Evolutionary conservation across 2,113 vertebrate genomes (phyloP), one percentile per base, ranked within the genome.

Genomic region (Malurus cyaneus): DNA sequence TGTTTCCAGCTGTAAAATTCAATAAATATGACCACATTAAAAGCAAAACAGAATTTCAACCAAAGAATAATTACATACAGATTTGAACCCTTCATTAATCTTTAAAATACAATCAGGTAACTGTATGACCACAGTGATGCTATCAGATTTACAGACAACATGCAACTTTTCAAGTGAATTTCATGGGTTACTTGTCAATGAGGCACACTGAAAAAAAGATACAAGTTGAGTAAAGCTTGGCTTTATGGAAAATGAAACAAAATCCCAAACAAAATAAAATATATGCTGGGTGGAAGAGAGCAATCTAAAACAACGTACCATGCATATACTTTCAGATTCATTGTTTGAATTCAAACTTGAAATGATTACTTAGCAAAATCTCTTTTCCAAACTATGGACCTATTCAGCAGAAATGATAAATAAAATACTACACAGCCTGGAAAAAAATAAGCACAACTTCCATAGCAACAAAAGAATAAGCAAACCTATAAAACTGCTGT

Each of bases 321-420:
- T 97, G 96, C 96, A 98, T 64, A 86, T 82, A 95, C 80, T 92
- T 92, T 74, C 80, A 80, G 74, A 81, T 53, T 92, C 79, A 96
- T 92, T 96, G 93, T 96, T 97, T 97, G 94, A 97, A 96, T 56
- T 95, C 64, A 72, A 94, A 92, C 84, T 83, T 60, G 66, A 95
- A 89, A 94, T 89, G 80, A 61, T 80, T 95, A 66, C 52, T 83
- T 88, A 84, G 77, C 41, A 94, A 94, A 84, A 95, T 67, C 64
- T 70, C 77, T 83, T 95, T 94, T 89, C 77, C 94, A 94, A 89
- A 93, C 74, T 78, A 39, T 5, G 76, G 61, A 81, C 96, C 96
- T 98, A 97, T 97, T 98, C 97, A 98, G 98, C 98, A 98, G 97
- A 98, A 81, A 96, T 69, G 1, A 79, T 71, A 92, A 66, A 83